phyloP scores from a whole-genome alignment of 2,888 invertebrate genomes.

The Drosophila mayaguana region DNA sequence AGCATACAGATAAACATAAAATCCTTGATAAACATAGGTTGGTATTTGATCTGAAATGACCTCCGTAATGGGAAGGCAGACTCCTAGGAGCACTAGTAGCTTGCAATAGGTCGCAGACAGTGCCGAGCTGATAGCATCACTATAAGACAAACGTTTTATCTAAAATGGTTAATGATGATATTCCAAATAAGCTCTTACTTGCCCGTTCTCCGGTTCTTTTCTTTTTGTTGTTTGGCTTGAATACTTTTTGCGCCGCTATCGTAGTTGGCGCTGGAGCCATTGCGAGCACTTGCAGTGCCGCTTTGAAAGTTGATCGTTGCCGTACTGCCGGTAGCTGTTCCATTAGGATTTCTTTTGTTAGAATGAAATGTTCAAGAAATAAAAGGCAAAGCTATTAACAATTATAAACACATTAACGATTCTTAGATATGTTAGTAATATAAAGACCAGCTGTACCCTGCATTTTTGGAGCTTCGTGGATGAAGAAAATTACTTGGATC shows the following conservation, averaged over 20 bases:
- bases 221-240: slow-evolving; percentile 82
- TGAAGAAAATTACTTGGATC: slow-evolving; percentile 65
- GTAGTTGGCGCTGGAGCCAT: slow-evolving; percentile 66
- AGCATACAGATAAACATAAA: slow-evolving; percentile 92
- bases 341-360: slow-evolving; percentile 60
- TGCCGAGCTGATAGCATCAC: slow-evolving; percentile 90
- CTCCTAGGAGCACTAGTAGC: slow-evolving; percentile 92
- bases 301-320: slow-evolving; percentile 80
- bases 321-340: slow-evolving; percentile 78
- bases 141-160: slow-evolving; percentile 64
- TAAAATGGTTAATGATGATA: neutral
- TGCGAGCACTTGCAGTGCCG: slow-evolving; percentile 64
- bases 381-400: neutral
- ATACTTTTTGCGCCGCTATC: slow-evolving; percentile 79
- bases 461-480: slow-evolving; percentile 60
- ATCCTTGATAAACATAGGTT: slow-evolving; percentile 92
- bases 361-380: neutral
- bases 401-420: neutral
- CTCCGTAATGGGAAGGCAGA: slow-evolving; percentile 95
- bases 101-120: slow-evolving; percentile 94
- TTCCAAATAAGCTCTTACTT: slow-evolving; percentile 83
- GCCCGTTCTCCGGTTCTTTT: slow-evolving; percentile 85
- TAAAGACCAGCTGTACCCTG: slow-evolving; percentile 71
- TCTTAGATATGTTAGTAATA: slow-evolving; percentile 1
- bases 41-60: slow-evolving; percentile 92